A percentile compares a stretch with the other conserved stretches of the same genome.
Conservation (phyloP, 2,888 invertebrate genomes). For the Caenorhabditis sp. region DNA sequence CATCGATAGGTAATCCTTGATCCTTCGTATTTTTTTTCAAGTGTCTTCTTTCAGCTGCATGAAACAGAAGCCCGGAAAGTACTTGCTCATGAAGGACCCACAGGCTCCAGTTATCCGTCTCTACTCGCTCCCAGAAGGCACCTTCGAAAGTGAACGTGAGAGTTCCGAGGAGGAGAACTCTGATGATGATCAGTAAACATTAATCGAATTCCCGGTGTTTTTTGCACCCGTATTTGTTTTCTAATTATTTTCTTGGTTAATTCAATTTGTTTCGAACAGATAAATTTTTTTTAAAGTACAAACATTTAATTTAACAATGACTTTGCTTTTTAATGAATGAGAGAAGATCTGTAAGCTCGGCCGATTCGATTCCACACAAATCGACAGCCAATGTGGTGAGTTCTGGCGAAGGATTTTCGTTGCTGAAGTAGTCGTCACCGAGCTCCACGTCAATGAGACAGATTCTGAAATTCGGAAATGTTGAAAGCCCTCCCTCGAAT, state of each 20-base stretch:
- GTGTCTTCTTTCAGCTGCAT: conserved; percentile 68
- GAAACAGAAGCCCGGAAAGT: conserved; percentile 80
- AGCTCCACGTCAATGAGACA: conserved; percentile 54
- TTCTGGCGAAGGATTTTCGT: conserved; percentile 35
- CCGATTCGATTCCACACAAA: conserved; percentile 32
- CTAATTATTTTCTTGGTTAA: conserved; percentile 37
- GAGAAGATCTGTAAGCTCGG: conserved; percentile 17
- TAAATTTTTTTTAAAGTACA: conserved; percentile 3
- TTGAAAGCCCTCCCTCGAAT: background rate
- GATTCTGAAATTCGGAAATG: conserved; percentile 43
- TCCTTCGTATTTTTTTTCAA: background rate
- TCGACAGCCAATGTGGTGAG: conserved; percentile 11
- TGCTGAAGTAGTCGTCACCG: conserved; percentile 60
- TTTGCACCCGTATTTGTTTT: conserved; percentile 29
- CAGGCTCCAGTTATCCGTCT: conserved; percentile 92
- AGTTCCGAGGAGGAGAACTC: conserved; percentile 89
- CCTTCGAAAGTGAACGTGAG: conserved; percentile 96
- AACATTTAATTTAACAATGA: background rate
- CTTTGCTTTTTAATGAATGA: conserved; percentile 10
- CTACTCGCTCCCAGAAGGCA: conserved; percentile 98
- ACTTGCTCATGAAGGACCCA: conserved; percentile 80
- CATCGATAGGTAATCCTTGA: conserved; percentile 87
- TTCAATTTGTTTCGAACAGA: conserved; percentile 26
- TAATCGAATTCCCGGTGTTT: background rate
- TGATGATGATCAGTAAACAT: conserved; percentile 83